phyloP scores from a whole-genome alignment of 2,113 vertebrate genomes.

The Oreochromis tanganicae region DNA sequence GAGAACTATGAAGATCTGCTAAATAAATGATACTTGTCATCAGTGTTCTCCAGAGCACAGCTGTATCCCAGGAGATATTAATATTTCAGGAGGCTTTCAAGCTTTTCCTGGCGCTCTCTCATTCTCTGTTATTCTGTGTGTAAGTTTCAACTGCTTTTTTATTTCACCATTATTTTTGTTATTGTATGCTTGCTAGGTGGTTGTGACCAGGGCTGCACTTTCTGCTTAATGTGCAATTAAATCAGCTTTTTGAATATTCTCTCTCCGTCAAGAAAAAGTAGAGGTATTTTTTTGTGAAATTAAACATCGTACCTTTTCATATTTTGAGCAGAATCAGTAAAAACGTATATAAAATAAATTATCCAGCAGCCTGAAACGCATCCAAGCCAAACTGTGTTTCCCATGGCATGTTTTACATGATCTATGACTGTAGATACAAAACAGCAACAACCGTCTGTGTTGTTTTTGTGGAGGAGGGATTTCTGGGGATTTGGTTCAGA shows the following conservation, averaged over 20 bases:
- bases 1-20: constrained; percentile 3
- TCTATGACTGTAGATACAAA: background rate
- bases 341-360: background rate
- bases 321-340: background rate
- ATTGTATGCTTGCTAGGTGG: background rate
- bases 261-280: background rate
- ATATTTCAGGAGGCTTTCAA: constrained; percentile 31
- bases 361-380: background rate
- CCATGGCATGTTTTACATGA: background rate
- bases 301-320: background rate
- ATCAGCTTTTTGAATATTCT: background rate
- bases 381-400: background rate
- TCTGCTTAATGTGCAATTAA: background rate
- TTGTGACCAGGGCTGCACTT: background rate
- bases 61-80: constrained; percentile 17
- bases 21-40: constrained; percentile 54
- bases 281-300: background rate
- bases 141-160: background rate
- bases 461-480: constrained; percentile 31
- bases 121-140: background rate
- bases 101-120: background rate
- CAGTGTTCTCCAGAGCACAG: constrained; percentile 35
- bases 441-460: constrained; percentile 9
- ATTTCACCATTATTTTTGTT: background rate
- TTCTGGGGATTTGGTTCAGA: constrained; percentile 48